phyloP scores from a whole-genome alignment of 2,113 vertebrate genomes.

The Junco hyemalis region DNA sequence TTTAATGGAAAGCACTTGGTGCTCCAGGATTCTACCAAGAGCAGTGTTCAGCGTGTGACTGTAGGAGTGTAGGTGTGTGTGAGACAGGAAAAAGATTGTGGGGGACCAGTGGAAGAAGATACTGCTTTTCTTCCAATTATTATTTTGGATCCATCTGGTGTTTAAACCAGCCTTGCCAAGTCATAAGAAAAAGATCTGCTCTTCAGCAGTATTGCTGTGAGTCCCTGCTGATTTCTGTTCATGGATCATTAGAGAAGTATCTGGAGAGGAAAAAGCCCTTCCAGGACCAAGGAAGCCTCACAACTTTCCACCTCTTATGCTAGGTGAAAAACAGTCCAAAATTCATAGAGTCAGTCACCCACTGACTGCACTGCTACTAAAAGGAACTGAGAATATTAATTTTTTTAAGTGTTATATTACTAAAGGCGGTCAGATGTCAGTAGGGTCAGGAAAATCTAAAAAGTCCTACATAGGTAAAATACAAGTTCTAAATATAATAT shows the following conservation, averaged over 20 bases:
- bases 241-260: not conserved
- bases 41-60: not conserved
- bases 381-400: not conserved
- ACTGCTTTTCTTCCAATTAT: constrained; percentile 25
- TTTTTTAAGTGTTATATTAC: not conserved
- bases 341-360: not conserved
- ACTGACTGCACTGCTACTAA: not conserved
- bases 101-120: constrained; percentile 1
- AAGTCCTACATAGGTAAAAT: not conserved
- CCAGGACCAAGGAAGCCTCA: not conserved
- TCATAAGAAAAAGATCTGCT: not conserved
- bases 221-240: not conserved
- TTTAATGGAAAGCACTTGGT: not conserved
- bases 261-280: not conserved
- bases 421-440: not conserved
- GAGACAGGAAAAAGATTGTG: constrained; percentile 31
- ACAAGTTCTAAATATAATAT: not conserved
- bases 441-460: not conserved
- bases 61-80: constrained; percentile 9
- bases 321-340: not conserved
- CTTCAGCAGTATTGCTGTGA: not conserved
- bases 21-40: not conserved
- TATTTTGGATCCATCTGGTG: constrained; percentile 48
- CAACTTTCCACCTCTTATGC: not conserved
- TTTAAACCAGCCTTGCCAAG: constrained; percentile 39